Conservation (phyloP, 2,797 vertebrate genomes). For the Xiphophorus birchmanni region DNA sequence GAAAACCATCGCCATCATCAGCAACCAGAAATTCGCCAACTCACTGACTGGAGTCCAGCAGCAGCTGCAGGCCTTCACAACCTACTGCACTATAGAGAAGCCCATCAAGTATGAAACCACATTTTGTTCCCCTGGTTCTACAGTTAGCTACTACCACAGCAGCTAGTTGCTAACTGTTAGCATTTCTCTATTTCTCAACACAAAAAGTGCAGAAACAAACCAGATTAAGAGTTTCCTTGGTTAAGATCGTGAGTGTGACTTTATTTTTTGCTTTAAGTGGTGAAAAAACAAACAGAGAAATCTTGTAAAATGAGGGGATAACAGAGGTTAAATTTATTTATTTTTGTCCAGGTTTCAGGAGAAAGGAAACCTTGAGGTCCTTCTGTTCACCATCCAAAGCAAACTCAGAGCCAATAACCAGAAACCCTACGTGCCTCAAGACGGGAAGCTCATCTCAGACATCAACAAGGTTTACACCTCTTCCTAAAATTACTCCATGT, state of each 20-base stretch:
- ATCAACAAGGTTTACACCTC: slow-evolving; percentile 87
- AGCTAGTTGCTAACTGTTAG: not conserved
- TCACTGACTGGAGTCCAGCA: slow-evolving; percentile 93
- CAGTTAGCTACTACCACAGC: too few relatives aligned
- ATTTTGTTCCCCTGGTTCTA: too few relatives aligned
- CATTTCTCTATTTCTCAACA: not conserved
- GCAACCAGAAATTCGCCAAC: slow-evolving; percentile 97
- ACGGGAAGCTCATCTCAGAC: slow-evolving; percentile 91
- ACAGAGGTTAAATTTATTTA: not conserved
- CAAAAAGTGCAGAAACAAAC: not conserved
- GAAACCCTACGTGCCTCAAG: slow-evolving; percentile 90
- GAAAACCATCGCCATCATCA: slow-evolving; percentile 88
- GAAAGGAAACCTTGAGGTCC: slow-evolving; percentile 95
- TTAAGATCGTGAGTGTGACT: not conserved
- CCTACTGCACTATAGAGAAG: slow-evolving; percentile 96
- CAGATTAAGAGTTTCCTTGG: not conserved
- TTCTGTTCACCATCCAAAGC: slow-evolving; percentile 98
- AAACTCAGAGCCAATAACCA: slow-evolving; percentile 94
- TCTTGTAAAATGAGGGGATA: not conserved
- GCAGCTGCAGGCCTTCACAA: slow-evolving; percentile 94
- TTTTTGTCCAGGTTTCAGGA: slow-evolving; percentile 88
- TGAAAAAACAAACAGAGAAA: not conserved
- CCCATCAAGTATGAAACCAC: slow-evolving; percentile 86
- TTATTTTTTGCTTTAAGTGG: not conserved
- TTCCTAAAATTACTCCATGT: not conserved